A percentile compares a stretch with the other conserved stretches of the same genome.
Evolutionary conservation across 2,113 vertebrate species (phyloP).

Genomic region (Rhineura floridana): DNA sequence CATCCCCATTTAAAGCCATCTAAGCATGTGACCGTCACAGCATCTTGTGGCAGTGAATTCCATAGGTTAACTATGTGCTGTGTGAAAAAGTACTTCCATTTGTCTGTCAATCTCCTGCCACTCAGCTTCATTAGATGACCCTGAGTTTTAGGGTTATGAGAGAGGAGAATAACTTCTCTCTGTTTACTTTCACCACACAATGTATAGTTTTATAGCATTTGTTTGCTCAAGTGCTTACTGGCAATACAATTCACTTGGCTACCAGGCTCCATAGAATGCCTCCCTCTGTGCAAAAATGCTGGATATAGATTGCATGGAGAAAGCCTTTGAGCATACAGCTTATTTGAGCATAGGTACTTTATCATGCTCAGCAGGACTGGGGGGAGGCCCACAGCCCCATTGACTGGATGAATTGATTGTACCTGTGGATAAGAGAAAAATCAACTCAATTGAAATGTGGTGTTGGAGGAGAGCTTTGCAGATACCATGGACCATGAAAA

Average conservation of each 20-base stretch:
- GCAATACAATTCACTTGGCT: neutral
- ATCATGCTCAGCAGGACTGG: no score
- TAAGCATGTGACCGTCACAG: neutral
- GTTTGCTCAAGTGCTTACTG: neutral
- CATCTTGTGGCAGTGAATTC: neutral
- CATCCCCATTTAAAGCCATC: neutral
- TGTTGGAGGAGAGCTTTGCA: no score
- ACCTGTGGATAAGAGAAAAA: no score
- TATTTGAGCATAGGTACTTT: neutral
- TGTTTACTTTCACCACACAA: no score
- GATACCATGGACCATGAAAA: no score
- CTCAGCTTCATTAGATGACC: neutral
- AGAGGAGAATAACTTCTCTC: neutral
- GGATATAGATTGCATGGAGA: neutral
- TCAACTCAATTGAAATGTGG: no score
- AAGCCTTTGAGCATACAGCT: neutral
- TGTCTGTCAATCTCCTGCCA: neutral
- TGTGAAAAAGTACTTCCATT: neutral
- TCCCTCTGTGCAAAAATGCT: neutral
- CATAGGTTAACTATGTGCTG: no score
- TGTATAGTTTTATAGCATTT: neutral
- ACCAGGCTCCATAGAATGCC: neutral
- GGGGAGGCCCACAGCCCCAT: no score
- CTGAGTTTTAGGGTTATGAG: neutral
- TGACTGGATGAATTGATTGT: neutral